These are phyloP conservation scores for Tuberolachnus salignus DNA, from an alignment of 2,888 invertebrate species.

Conservation along the genomic window DNA sequence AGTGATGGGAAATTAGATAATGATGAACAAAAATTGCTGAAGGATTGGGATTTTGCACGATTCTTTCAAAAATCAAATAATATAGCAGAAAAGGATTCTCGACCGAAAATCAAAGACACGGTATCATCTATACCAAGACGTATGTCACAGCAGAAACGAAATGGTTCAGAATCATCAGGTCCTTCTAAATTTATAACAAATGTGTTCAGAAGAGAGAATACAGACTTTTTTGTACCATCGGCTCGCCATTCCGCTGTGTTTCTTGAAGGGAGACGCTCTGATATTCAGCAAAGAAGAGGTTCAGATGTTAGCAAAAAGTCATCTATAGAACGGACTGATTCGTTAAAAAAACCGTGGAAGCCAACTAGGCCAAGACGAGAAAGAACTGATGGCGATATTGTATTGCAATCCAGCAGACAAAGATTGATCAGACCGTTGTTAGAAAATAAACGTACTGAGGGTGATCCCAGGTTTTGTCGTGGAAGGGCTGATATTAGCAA, in stretches of 20 bases:
- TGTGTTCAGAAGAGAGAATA: conserved; percentile 78
- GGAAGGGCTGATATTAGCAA: conserved; percentile 60
- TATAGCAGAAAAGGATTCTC: conserved; percentile 56
- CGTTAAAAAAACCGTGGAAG: conserved; percentile 68
- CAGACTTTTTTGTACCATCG: conserved; percentile 78
- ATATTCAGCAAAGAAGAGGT: conserved; percentile 64
- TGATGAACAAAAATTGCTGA: conserved; percentile 79
- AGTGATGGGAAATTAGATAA: conserved; percentile 63
- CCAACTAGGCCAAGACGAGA: conserved; percentile 76
- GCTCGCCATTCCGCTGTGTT: conserved; percentile 74
- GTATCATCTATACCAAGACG: conserved; percentile 60
- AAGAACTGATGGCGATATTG: conserved; percentile 88
- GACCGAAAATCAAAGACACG: conserved; percentile 52
- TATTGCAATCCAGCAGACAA: conserved; percentile 67
- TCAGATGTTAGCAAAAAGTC: conserved; percentile 60
- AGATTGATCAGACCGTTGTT: conserved; percentile 67
- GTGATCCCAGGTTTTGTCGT: conserved; percentile 64
- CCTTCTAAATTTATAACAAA: conserved; percentile 57
- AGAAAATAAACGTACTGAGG: conserved; percentile 65
- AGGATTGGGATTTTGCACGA: conserved; percentile 86
- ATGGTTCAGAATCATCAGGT: conserved; percentile 58
- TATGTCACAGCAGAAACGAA: conserved; percentile 60
- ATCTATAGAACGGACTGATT: conserved; percentile 64
- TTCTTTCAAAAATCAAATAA: conserved; percentile 70
- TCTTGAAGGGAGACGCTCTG: conserved; percentile 65